Evolutionary conservation across 2,888 invertebrate genomes (phyloP).

Genomic region (Slavum lentiscoides): DNA sequence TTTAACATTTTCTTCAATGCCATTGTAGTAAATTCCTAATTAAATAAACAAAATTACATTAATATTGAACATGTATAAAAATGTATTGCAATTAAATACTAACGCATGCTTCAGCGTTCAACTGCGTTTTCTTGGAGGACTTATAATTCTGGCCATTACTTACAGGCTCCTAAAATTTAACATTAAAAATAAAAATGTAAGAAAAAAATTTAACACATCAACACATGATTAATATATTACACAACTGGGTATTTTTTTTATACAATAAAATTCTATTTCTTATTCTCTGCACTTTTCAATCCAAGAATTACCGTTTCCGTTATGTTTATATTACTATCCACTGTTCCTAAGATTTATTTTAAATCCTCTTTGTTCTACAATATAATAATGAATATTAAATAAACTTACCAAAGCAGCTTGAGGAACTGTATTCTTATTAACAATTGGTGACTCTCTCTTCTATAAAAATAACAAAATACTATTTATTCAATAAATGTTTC

Average conservation of each 20-base stretch:
- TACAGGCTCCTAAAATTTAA: slow-evolving; percentile 7
- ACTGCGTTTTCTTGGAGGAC: not conserved
- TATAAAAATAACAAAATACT: not conserved
- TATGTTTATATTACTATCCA: too few species aligned
- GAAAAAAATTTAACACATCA: not conserved
- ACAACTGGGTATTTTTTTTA: not conserved
- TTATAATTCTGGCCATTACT: not conserved
- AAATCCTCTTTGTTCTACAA: too few species aligned
- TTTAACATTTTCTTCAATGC: slow-evolving; percentile 44
- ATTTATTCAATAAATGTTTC: too few species aligned
- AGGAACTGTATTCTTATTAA: not conserved
- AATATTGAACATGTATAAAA: not conserved
- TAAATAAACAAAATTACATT: slow-evolving; percentile 6
- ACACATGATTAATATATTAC: not conserved
- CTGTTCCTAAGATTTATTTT: too few species aligned
- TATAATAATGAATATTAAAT: not conserved
- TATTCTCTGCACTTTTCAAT: too few species aligned
- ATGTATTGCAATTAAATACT: slow-evolving; percentile 25
- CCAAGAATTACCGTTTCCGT: too few species aligned
- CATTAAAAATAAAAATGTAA: not conserved
- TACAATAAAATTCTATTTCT: not conserved
- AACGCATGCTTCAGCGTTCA: slow-evolving; percentile 47
- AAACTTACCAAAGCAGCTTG: not conserved
- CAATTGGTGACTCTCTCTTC: not conserved
- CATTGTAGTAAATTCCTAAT: slow-evolving; percentile 38